Conservation (phyloP, 2,888 invertebrate species). For the Euclidia mi region DNA sequence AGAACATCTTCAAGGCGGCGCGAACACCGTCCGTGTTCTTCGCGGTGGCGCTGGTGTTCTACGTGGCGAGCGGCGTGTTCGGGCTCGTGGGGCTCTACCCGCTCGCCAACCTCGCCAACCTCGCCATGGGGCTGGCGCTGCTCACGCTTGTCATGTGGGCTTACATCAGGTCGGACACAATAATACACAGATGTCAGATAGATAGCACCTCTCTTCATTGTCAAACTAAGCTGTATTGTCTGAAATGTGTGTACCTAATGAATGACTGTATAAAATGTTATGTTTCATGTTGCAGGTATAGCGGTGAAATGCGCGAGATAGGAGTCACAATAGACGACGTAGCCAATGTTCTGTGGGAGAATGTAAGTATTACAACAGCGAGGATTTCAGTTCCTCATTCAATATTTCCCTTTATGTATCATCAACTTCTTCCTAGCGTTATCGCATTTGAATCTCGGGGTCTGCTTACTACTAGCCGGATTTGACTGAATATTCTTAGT, state of each 20-base stretch:
- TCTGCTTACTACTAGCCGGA: too few relatives aligned
- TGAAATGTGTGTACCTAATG: too few relatives aligned
- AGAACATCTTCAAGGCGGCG: conserved; percentile 99
- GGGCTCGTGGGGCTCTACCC: conserved; percentile 95
- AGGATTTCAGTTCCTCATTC: too few relatives aligned
- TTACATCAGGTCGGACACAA: conserved; percentile 95
- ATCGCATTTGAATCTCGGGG: too few relatives aligned
- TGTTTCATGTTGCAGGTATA: conserved; percentile 92
- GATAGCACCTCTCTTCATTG: too few relatives aligned
- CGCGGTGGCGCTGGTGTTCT: conserved; percentile 96
- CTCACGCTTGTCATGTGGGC: conserved; percentile 96
- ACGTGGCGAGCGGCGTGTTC: conserved; percentile 96
- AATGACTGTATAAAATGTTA: not conserved
- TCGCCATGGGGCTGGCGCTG: conserved; percentile 95
- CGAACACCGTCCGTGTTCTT: conserved; percentile 98
- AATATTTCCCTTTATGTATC: too few relatives aligned
- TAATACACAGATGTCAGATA: too few relatives aligned
- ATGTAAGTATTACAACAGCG: conserved; percentile 93
- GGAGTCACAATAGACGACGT: conserved; percentile 96
- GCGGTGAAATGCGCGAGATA: conserved; percentile 97
- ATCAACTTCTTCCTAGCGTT: too few relatives aligned
- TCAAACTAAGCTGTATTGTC: too few relatives aligned
- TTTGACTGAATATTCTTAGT: too few relatives aligned
- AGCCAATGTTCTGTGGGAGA: conserved; percentile 97
- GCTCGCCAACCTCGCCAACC: conserved; percentile 95